Evolutionary conservation across 1,140 invertebrate species (phyloP).

Genomic region (Drosophila sproati): DNA sequence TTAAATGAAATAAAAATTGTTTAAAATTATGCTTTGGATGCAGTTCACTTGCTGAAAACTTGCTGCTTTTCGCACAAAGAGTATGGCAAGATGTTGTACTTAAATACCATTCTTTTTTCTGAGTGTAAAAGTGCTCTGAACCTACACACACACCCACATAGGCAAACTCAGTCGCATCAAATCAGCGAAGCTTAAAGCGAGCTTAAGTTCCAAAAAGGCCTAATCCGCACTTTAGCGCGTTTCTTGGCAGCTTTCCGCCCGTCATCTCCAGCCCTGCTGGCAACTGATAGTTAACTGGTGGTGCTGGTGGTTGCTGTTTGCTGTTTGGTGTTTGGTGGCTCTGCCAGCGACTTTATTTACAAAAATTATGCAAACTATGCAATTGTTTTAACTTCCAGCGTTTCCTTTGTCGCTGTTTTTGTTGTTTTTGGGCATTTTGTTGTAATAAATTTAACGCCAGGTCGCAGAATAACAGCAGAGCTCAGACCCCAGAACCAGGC

Average conservation of each 20-base stretch:
- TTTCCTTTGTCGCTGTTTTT: constrained; percentile 14
- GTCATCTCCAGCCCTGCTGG: not conserved
- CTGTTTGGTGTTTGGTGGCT: not conserved
- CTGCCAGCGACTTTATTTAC: constrained; percentile 67
- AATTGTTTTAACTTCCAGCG: constrained; percentile 72
- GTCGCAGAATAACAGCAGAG: constrained; percentile 4
- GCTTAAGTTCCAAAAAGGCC: constrained; percentile 34
- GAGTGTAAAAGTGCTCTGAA: not conserved
- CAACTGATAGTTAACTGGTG: not conserved
- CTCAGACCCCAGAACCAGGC: not conserved
- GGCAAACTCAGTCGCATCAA: constrained; percentile 11
- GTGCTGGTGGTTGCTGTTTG: not conserved
- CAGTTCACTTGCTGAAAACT: too few relatives aligned
- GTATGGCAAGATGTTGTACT: too few relatives aligned
- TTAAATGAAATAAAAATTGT: too few relatives aligned
- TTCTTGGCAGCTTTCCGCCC: constrained; percentile 58
- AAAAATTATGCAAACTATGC: constrained; percentile 77
- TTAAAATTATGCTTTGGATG: too few relatives aligned
- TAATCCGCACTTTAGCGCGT: constrained; percentile 76
- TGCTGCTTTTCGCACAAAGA: too few relatives aligned
- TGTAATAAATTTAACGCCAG: constrained; percentile 76
- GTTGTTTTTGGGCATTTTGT: constrained; percentile 52
- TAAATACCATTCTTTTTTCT: not conserved
- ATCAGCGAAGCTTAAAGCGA: constrained; percentile 68
- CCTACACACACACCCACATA: constrained; percentile 1